Evolutionary conservation across 1,140 invertebrate species (phyloP).

Genomic region (Uloborus diversus): DNA sequence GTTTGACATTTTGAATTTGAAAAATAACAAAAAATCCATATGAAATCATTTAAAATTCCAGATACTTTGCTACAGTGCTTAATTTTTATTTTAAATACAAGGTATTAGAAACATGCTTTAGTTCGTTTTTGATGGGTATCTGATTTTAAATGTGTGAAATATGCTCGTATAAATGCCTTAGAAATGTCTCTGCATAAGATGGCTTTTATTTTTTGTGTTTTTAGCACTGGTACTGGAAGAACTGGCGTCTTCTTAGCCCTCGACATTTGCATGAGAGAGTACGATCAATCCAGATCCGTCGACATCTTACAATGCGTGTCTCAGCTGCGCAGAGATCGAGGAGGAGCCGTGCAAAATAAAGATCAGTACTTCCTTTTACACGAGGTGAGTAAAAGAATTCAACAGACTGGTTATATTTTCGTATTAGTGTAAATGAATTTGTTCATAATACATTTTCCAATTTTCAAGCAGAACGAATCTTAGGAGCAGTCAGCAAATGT

Average conservation of each 20-base stretch:
- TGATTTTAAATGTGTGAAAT: too few relatives aligned
- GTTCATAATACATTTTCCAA: background rate
- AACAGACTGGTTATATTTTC: background rate
- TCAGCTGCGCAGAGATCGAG: slow-evolving; percentile 81
- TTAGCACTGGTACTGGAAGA: slow-evolving; percentile 85
- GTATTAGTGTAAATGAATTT: background rate
- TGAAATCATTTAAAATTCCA: too few relatives aligned
- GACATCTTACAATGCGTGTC: slow-evolving; percentile 87
- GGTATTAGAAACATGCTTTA: too few relatives aligned
- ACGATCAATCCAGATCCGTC: slow-evolving; percentile 78
- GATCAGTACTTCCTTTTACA: slow-evolving; percentile 77
- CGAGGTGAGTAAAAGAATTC: slow-evolving; percentile 67
- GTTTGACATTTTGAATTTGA: too few relatives aligned
- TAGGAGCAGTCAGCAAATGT: background rate
- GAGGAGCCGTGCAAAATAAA: slow-evolving; percentile 85
- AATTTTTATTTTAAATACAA: too few relatives aligned
- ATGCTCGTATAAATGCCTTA: too few relatives aligned
- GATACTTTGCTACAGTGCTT: too few relatives aligned
- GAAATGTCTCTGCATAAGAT: too few relatives aligned
- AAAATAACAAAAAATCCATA: too few relatives aligned
- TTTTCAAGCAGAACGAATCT: background rate
- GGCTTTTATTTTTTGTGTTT: slow-evolving; percentile 5
- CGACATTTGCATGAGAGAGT: slow-evolving; percentile 85
- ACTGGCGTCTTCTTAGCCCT: slow-evolving; percentile 87
- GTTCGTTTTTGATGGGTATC: too few relatives aligned